Base-by-base conservation (phyloP, 2,888 invertebrate species). In the Polyommatus icarus region DNA sequence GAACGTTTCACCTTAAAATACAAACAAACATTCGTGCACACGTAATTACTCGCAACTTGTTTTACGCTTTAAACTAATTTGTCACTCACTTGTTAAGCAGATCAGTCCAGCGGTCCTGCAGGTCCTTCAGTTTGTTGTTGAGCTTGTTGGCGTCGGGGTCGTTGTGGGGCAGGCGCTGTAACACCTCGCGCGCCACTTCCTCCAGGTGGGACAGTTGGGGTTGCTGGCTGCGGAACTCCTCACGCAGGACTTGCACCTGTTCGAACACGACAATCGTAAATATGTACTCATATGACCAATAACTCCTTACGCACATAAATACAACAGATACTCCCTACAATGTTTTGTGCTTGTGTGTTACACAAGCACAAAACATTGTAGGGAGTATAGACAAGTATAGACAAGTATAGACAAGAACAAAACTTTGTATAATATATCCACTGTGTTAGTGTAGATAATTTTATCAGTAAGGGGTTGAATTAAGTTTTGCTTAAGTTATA, bases 171-270 rank as follows among this genome's bases (percentile, higher is more conserved):
- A 95, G 88, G 32, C 94, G 90, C 79, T 92, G 95, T 76, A 98
- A 91, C 0, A 98, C 96, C 20, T 96, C 96, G 73, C 96, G 96
- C 0, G 97, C 98, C 54, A 98, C 95, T 82, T 97, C 96, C 82
- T 98, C 96, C 82, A 99, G 94, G 86, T 98, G 97, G 79, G 97
- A 96, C 80, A 99, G 92, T 83, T 98, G 97, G 0, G 98, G 98
- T 86, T 99, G 98, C 88, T 99, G 99, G 0, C 97, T 96, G 79
- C 98, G 96, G 95, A 99, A 97, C 92, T 99, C 99, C 89, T 99
- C 99, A 80, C 99, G 96, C 76, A 99, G 95, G 0, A 99, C 98
- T 95, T 98, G 97, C 3, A 97, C 97, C 91, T 95, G 1, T 61
- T 7, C 0, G 4, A 24, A 12, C 0, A 54, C 12, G 54, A 1